These are phyloP conservation scores for Tychaedon coryphoeus DNA, from an alignment of 2,113 vertebrate species.

Conservation along the genomic window DNA sequence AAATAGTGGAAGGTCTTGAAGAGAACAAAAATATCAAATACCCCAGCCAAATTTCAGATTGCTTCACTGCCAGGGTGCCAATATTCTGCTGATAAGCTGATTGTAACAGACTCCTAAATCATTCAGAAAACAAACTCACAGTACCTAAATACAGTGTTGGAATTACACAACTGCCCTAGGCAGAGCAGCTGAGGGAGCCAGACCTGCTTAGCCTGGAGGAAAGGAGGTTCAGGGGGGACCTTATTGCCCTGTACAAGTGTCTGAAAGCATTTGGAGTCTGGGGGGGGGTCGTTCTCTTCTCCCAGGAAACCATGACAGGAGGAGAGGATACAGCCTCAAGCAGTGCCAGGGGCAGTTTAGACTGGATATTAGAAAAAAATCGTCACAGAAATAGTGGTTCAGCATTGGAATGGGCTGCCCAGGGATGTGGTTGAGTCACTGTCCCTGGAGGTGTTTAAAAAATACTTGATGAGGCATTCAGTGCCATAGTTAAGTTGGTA, in stretches of 20 bases:
- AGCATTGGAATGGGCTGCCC: too few relatives aligned
- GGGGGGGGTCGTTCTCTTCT: rapidly evolving
- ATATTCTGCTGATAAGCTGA: not conserved
- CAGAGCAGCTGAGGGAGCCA: not conserved
- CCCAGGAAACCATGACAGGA: rapidly evolving
- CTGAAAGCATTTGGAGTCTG: not conserved
- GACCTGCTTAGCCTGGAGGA: not conserved
- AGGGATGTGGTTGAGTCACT: not conserved
- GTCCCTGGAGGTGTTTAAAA: not conserved
- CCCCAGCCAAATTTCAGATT: not conserved
- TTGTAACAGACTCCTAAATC: not conserved
- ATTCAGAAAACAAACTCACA: not conserved
- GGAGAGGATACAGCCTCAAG: not conserved
- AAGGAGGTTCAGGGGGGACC: not conserved
- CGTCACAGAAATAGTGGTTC: not conserved
- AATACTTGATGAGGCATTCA: not conserved
- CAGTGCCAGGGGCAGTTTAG: rapidly evolving
- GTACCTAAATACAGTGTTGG: not conserved
- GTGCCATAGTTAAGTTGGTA: not conserved
- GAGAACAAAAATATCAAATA: not conserved
- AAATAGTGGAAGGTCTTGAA: not conserved
- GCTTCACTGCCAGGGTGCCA: not conserved
- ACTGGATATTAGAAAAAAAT: not conserved
- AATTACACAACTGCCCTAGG: not conserved
- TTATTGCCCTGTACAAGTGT: not conserved